Conservation (phyloP, 2,113 vertebrate genomes). For the Chaetops frenatus region DNA sequence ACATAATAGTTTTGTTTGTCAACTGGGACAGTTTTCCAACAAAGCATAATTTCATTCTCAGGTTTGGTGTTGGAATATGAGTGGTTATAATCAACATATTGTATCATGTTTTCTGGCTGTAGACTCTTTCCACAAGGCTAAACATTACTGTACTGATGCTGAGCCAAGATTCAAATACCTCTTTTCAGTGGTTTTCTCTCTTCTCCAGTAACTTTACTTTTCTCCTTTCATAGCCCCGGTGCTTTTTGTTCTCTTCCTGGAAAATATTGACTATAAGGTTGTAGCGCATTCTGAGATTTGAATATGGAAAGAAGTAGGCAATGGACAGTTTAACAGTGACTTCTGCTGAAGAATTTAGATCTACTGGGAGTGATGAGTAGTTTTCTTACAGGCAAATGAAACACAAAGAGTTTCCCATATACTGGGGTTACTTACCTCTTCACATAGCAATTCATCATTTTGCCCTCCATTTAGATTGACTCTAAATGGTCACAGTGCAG, state of each 20-base stretch:
- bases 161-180: not conserved
- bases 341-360: not conserved
- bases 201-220: not conserved
- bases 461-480: not conserved
- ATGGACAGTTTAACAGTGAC: not conserved
- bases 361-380: not conserved
- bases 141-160: not conserved
- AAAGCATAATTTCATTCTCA: not conserved
- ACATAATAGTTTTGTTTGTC: not conserved
- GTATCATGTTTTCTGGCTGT: not conserved
- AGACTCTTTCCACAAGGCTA: not conserved
- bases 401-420: not conserved
- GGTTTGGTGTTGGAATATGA: not conserved
- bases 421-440: not conserved
- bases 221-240: not conserved
- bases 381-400: not conserved
- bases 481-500: not conserved
- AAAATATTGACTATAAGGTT: not conserved
- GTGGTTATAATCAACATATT: not conserved
- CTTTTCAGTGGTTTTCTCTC: not conserved
- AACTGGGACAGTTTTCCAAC: not conserved
- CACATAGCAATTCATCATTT: not conserved
- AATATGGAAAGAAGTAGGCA: not conserved
- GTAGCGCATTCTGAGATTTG: not conserved
- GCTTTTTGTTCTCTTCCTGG: not conserved